These are phyloP conservation scores for Chlamydotis undulata DNA, from an alignment of 2,113 vertebrate genomes.

Conservation along the genomic window DNA sequence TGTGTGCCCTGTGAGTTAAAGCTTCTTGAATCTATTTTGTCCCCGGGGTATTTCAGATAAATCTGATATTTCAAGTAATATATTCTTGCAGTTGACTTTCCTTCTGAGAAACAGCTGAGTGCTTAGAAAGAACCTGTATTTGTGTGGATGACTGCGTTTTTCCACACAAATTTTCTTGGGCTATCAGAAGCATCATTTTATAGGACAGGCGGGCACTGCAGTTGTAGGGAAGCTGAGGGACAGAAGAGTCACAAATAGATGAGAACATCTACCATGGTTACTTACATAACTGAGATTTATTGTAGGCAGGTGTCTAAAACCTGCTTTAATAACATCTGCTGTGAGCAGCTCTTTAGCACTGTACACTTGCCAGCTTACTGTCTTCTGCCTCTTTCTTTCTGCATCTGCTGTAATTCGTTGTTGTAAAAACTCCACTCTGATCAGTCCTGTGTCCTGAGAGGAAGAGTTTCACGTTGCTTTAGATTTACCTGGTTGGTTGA, in stretches of 20 bases:
- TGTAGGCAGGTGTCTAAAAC: not conserved
- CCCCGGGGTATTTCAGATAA: not conserved
- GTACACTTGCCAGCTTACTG: not conserved
- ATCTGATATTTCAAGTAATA: not conserved
- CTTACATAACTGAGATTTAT: not conserved
- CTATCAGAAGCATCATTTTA: not conserved
- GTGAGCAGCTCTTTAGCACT: fast-evolving
- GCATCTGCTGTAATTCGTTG: not conserved
- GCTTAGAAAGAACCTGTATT: not conserved
- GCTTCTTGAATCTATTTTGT: not conserved
- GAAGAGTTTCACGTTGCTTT: not conserved
- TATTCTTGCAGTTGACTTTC: not conserved
- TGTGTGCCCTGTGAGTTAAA: not conserved
- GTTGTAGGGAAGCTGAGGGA: not conserved
- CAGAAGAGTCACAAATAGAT: not conserved
- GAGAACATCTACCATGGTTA: not conserved
- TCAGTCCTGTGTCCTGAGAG: not conserved
- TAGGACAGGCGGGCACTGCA: not conserved
- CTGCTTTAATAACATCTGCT: not conserved
- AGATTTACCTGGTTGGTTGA: not conserved
- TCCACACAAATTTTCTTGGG: not conserved
- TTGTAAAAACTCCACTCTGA: not conserved
- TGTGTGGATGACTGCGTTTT: not conserved
- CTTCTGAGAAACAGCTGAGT: not conserved
- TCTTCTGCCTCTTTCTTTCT: not conserved